phyloP scores from a whole-genome alignment of 2,113 vertebrate species.

The Falcunculus frontatus region DNA sequence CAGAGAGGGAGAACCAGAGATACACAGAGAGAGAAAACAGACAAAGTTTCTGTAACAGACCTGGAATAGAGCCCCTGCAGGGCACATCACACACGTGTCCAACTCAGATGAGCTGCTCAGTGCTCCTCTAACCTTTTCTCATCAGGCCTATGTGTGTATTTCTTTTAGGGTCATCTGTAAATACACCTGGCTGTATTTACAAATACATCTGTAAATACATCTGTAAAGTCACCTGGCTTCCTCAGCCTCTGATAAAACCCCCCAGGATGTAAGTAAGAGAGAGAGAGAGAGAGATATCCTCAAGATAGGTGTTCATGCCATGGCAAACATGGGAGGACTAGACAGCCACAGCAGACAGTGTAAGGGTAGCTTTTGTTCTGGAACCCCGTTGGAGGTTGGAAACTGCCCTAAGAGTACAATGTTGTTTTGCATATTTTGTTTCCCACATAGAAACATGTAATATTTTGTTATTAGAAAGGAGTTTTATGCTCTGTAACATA shows the following conservation, averaged over 20 bases:
- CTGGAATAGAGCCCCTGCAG: background rate
- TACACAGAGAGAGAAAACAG: background rate
- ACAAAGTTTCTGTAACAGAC: background rate
- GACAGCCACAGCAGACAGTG: background rate
- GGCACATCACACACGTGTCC: background rate
- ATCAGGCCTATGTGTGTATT: accelerated
- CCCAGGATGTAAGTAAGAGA: background rate
- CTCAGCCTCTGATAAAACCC: background rate
- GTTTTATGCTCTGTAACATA: background rate
- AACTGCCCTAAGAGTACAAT: background rate
- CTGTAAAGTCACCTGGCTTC: background rate
- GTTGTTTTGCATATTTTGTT: background rate
- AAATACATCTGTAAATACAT: background rate
- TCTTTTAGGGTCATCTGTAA: background rate
- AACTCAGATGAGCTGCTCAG: background rate
- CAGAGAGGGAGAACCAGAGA: background rate
- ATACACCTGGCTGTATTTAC: too few species aligned
- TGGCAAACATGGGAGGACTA: background rate
- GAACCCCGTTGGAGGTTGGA: background rate
- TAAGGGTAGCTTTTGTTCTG: background rate
- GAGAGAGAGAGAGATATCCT: background rate
- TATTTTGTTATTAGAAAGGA: background rate
- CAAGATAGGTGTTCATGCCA: accelerated
- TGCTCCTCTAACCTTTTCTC: background rate
- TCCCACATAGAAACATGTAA: background rate